These are phyloP conservation scores for Labia minor DNA, from an alignment of 2,888 invertebrate species.

Conservation along the genomic window DNA sequence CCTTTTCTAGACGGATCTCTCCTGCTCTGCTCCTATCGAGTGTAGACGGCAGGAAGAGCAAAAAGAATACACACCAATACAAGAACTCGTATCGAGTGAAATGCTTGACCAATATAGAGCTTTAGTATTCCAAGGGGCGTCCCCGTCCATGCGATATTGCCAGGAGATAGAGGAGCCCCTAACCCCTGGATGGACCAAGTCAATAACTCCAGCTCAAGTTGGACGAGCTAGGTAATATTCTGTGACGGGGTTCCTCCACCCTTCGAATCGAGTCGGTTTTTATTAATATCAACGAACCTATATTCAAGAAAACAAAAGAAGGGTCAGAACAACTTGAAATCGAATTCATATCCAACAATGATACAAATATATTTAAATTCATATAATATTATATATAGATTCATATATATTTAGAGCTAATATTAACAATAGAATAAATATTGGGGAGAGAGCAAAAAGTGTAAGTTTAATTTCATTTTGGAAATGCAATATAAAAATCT, in stretches of 20 bases:
- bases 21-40: not conserved
- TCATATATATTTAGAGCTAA: too few species aligned
- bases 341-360: too few species aligned
- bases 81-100: conserved; percentile 7
- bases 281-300: not conserved
- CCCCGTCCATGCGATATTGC: conserved; percentile 2
- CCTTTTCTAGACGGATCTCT: too few species aligned
- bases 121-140: conserved; percentile 2
- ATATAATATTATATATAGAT: too few species aligned
- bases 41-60: not conserved
- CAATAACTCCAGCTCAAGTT: not conserved
- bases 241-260: not conserved
- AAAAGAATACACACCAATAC: conserved; percentile 13
- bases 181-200: conserved; percentile 4
- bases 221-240: conserved; percentile 6
- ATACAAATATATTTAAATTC: too few species aligned
- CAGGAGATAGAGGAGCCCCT: not conserved
- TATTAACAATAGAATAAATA: too few species aligned
- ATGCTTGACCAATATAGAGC: conserved; percentile 13
- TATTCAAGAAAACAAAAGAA: too few species aligned
- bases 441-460: too few species aligned
- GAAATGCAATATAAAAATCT: too few species aligned
- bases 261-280: not conserved
- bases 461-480: too few species aligned
- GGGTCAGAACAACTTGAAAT: too few species aligned